A percentile compares a stretch with the other conserved stretches of the same genome.
These are phyloP conservation scores for Trichacis sp. DNA, from an alignment of 2,888 invertebrate species.

Conservation along the genomic window DNA sequence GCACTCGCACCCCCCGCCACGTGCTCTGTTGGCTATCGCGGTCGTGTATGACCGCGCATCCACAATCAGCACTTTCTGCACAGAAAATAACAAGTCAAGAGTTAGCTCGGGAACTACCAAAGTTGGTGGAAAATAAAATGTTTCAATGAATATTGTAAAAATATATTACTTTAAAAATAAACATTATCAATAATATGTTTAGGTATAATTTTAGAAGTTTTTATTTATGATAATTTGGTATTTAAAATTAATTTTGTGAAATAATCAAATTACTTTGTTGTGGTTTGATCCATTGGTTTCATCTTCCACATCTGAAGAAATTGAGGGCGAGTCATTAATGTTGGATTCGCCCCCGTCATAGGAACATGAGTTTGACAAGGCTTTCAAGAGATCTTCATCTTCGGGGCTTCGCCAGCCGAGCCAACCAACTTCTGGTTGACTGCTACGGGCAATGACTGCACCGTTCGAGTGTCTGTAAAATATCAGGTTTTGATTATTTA, in stretches of 20 bases:
- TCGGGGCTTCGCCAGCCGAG: slow-evolving; percentile 91
- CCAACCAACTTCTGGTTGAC: slow-evolving; percentile 97
- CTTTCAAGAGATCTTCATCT: slow-evolving; percentile 90
- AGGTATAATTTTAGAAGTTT: no score
- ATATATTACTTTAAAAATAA: no score
- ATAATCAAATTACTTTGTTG: slow-evolving; percentile 60
- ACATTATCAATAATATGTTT: no score
- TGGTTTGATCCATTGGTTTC: slow-evolving; percentile 50
- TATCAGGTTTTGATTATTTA: not conserved
- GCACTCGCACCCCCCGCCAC: slow-evolving; percentile 97
- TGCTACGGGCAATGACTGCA: slow-evolving; percentile 92
- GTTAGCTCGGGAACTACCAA: no score
- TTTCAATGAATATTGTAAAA: no score
- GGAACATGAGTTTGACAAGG: slow-evolving; percentile 84
- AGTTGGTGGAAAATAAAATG: no score
- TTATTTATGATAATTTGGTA: no score
- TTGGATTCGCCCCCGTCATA: slow-evolving; percentile 74
- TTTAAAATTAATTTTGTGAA: no score
- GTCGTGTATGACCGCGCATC: slow-evolving; percentile 97
- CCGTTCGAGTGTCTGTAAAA: slow-evolving; percentile 82
- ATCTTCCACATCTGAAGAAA: slow-evolving; percentile 54
- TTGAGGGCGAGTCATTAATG: slow-evolving; percentile 61
- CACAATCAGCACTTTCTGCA: slow-evolving; percentile 85
- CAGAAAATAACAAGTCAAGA: slow-evolving; percentile 35
- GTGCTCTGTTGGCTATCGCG: slow-evolving; percentile 94